Conservation (phyloP, 2,888 invertebrate genomes). For the Latheticus oryzae region DNA sequence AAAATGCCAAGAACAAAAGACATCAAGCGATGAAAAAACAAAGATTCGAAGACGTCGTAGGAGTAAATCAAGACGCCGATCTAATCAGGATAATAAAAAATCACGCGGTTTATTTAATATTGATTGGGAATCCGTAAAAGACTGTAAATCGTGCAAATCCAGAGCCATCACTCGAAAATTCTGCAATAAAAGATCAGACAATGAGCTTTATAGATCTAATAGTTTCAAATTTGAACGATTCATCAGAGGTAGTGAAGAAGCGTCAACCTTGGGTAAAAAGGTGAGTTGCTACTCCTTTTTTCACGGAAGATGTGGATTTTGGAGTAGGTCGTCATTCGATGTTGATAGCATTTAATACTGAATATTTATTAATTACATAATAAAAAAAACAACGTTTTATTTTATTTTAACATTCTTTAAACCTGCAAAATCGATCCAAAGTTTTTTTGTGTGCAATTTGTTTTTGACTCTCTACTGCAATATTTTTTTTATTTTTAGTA, state of each 20-base stretch:
- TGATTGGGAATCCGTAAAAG: conserved; percentile 70
- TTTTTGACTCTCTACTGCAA: conserved; percentile 6
- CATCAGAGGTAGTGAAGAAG: conserved; percentile 75
- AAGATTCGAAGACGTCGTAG: conserved; percentile 56
- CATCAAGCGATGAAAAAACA: conserved; percentile 50
- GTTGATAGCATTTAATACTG: no score
- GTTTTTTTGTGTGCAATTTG: no score
- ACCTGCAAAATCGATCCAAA: no score
- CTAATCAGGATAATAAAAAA: conserved; percentile 56
- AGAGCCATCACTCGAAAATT: conserved; percentile 76
- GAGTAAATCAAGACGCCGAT: conserved; percentile 60
- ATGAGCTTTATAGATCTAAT: conserved; percentile 87
- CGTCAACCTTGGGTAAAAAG: conserved; percentile 73
- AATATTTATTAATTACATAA: no score
- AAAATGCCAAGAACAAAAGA: conserved; percentile 48
- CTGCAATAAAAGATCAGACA: conserved; percentile 81
- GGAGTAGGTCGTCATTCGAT: no score
- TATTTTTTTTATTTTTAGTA: no score
- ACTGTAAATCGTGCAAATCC: conserved; percentile 69
- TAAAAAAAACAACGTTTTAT: no score
- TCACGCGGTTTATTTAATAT: conserved; percentile 65
- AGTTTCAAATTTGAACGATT: conserved; percentile 90
- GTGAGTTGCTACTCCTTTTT: conserved; percentile 64
- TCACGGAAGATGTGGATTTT: conserved; percentile 41
- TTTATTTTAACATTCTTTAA: no score